phyloP scores from a whole-genome alignment of 2,113 vertebrate species.

The Caracal caracal region DNA sequence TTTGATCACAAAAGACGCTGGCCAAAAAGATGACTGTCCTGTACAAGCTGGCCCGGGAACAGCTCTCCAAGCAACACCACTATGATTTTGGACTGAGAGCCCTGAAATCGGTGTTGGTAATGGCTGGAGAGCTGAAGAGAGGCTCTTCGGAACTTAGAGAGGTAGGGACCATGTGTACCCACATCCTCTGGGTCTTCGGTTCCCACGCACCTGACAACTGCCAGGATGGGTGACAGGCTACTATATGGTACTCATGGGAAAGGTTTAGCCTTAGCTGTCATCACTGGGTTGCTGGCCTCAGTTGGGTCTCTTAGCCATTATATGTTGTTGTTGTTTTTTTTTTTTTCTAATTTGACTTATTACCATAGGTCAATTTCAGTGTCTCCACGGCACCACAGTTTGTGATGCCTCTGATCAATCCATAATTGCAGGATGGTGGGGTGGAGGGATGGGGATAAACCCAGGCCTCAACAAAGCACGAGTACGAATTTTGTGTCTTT shows the following conservation, averaged over 20 bases:
- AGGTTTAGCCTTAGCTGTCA: neutral
- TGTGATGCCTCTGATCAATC: too few relatives aligned
- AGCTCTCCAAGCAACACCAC: conserved; percentile 97
- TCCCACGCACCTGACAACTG: rapidly evolving
- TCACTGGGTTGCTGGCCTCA: neutral
- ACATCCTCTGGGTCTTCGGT: rapidly evolving
- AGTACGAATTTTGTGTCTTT: neutral
- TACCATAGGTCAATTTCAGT: neutral
- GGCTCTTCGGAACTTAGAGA: conserved; percentile 92
- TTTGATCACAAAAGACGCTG: conserved; percentile 86
- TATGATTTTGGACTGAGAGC: conserved; percentile 98
- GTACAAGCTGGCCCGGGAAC: conserved; percentile 95
- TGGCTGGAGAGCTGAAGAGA: conserved; percentile 97
- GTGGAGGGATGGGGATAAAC: rapidly evolving
- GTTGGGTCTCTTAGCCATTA: neutral
- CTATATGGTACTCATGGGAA: rapidly evolving
- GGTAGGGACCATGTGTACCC: conserved; percentile 81
- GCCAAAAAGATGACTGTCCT: conserved; percentile 99
- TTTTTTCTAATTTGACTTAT: neutral
- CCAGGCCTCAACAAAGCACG: rapidly evolving
- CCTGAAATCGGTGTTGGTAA: conserved; percentile 96
- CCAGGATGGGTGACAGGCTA: rapidly evolving
- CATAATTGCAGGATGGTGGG: neutral
- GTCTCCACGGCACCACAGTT: rapidly evolving
- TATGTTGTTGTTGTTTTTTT: too few relatives aligned